phyloP scores from a whole-genome alignment of 2,888 invertebrate genomes.

The Leptinotarsa rubiginosa region DNA sequence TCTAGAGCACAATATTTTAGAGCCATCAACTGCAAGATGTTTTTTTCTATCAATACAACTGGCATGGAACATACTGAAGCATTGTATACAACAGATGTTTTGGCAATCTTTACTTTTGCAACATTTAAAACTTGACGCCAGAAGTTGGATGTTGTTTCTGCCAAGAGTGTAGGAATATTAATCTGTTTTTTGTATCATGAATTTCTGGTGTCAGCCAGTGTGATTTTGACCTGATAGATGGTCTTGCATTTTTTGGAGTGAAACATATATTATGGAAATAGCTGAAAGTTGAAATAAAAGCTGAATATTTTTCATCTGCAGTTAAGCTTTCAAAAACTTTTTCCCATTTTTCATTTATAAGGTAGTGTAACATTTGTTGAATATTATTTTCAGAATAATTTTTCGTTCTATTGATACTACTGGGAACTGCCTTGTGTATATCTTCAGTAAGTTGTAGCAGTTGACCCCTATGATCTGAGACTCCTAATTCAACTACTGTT shows the following conservation, averaged over 20 bases:
- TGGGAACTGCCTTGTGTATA: slow-evolving; percentile 8
- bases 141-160: background rate
- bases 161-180: slow-evolving; percentile 1
- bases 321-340: slow-evolving; percentile 9
- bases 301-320: slow-evolving; percentile 4
- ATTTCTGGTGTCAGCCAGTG: background rate
- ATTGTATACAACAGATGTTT: too few species aligned
- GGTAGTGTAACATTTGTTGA: slow-evolving; percentile 4
- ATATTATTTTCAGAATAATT: slow-evolving; percentile 19
- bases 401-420: slow-evolving; percentile 5
- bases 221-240: slow-evolving; percentile 4
- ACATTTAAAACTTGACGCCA: too few species aligned
- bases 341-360: slow-evolving; percentile 23
- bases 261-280: too few species aligned
- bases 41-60: too few species aligned
- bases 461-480: slow-evolving; percentile 23
- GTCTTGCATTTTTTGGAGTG: too few species aligned
- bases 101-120: too few species aligned
- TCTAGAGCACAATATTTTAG: too few species aligned
- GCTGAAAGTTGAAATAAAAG: too few species aligned
- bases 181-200: background rate
- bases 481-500: slow-evolving; percentile 12
- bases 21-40: too few species aligned
- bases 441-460: slow-evolving; percentile 17
- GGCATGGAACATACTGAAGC: too few species aligned